Base-by-base conservation (phyloP, 92 coral and sea anemone species). In the Zoanthus sansibaricus region DNA sequence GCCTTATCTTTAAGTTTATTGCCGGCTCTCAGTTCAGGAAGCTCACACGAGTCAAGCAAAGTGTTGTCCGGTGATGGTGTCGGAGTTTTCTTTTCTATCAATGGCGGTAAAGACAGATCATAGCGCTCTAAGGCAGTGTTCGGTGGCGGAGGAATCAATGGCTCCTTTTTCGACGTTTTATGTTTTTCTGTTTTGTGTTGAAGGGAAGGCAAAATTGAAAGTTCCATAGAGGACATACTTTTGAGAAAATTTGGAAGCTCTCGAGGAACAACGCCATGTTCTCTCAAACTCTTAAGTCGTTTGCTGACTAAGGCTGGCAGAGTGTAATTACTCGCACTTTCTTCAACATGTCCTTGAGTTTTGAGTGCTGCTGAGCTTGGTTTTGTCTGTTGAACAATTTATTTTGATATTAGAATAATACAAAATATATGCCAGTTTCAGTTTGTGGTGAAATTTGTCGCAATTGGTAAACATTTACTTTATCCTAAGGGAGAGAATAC, bases 281-380 rank as follows among this genome's bases (percentile, higher is more conserved):
- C 85, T 15, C 70, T 80, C 49, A 80, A 67, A n/a, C 37, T 45
- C 16, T 80, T 80, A 25, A 80, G 51, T 55, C 85, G 85, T 62
- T 71, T 67, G 4, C 46, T 67, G 11, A 80, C 85, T 20, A 80
- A 49, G 8, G 85, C 20, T 9, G 85, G 75, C 12, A 80, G 62
- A 6, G 58, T 64, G 2, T 62, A 62, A 3, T 11, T 12, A 25
- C 73, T 80, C 25, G 16, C 18, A 45, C 18, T 62, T 51, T 44
- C 85, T 67, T 45, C 85, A 16, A 66, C 7, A 0, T 10, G 12
- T 9, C 74, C 21, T 31, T 30, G 49, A 51, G 59, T 25, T 31
- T 62, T 30, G 32, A 15, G 3, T 0, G 42, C 32, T 61, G 45
- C 61, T 45, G 61, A 17, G 18, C 85, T 58, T 14, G 62, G 47